Evolutionary conservation across 1,140 invertebrate genomes (phyloP).

Genomic region (Drosophila nannoptera): DNA sequence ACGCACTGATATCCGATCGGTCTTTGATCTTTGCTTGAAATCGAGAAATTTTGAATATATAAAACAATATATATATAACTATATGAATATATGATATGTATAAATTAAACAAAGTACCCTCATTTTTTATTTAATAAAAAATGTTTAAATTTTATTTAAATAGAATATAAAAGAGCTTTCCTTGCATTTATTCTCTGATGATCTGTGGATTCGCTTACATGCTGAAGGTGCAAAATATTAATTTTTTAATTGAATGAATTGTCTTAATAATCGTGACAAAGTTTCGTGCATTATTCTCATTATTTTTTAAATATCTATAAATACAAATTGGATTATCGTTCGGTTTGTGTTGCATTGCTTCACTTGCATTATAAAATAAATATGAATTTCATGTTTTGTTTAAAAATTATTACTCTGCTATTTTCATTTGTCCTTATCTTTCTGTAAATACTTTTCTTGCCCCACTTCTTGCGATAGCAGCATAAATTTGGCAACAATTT

Average conservation of each 20-base stretch:
- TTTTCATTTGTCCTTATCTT: slow-evolving; percentile 23
- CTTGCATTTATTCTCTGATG: slow-evolving; percentile 46
- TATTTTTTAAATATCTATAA: slow-evolving; percentile 44
- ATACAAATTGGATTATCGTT: slow-evolving; percentile 51
- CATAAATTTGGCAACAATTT: slow-evolving; percentile 63
- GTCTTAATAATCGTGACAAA: slow-evolving; percentile 55
- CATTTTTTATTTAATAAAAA: slow-evolving; percentile 70
- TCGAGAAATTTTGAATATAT: slow-evolving; percentile 45
- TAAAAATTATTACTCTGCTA: slow-evolving; percentile 7
- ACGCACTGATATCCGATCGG: slow-evolving; percentile 22
- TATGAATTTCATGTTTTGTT: slow-evolving; percentile 1
- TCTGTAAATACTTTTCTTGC: slow-evolving; percentile 45
- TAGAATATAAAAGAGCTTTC: slow-evolving; percentile 65
- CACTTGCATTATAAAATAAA: slow-evolving; percentile 15
- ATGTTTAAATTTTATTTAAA: slow-evolving; percentile 77
- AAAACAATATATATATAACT: slow-evolving; percentile 38
- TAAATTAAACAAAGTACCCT: slow-evolving; percentile 47
- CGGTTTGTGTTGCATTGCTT: slow-evolving; percentile 35
- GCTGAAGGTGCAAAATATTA: slow-evolving; percentile 43
- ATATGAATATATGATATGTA: slow-evolving; percentile 11
- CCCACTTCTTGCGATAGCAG: slow-evolving; percentile 28
- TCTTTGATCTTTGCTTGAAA: slow-evolving; percentile 43
- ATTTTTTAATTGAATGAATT: slow-evolving; percentile 49
- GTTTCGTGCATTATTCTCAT: slow-evolving; percentile 47
- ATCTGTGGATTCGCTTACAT: slow-evolving; percentile 44